phyloP scores from a whole-genome alignment of 2,797 vertebrate species.

The Rhadinocentrus ornatus region DNA sequence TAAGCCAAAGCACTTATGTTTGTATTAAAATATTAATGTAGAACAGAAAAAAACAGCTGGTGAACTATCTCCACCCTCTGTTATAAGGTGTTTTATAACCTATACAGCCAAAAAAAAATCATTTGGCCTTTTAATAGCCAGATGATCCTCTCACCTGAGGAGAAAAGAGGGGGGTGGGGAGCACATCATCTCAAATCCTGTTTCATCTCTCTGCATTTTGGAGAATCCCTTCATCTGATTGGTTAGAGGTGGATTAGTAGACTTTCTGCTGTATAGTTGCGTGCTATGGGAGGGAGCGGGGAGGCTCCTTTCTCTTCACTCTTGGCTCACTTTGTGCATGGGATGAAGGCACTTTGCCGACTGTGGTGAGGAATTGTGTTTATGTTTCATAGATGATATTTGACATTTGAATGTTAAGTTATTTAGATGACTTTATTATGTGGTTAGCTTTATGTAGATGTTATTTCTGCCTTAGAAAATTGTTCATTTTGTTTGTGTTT shows the following conservation, averaged over 20 bases:
- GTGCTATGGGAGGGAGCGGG: constrained; percentile 34
- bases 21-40: constrained; percentile 57
- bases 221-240: constrained; percentile 54
- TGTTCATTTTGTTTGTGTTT: background rate
- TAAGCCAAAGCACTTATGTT: constrained; percentile 59
- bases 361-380: constrained; percentile 65
- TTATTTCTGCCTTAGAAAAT: background rate
- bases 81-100: constrained; percentile 12
- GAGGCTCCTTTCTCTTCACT: constrained; percentile 48
- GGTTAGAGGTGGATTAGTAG: constrained; percentile 67
- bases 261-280: constrained; percentile 55
- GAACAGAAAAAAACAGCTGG: constrained; percentile 45
- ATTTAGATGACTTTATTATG: background rate
- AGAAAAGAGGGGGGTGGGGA: background rate
- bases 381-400: background rate
- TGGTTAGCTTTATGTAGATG: constrained; percentile 13
- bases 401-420: background rate
- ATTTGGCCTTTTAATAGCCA: constrained; percentile 26
- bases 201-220: constrained; percentile 27
- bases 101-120: background rate
- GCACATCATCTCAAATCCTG: constrained; percentile 41
- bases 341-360: constrained; percentile 42
- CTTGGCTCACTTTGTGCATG: constrained; percentile 56
- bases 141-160: constrained; percentile 59
- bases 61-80: constrained; percentile 1